Base-by-base conservation (phyloP, 2,888 invertebrate species). In the Zeuzera pyrina region DNA sequence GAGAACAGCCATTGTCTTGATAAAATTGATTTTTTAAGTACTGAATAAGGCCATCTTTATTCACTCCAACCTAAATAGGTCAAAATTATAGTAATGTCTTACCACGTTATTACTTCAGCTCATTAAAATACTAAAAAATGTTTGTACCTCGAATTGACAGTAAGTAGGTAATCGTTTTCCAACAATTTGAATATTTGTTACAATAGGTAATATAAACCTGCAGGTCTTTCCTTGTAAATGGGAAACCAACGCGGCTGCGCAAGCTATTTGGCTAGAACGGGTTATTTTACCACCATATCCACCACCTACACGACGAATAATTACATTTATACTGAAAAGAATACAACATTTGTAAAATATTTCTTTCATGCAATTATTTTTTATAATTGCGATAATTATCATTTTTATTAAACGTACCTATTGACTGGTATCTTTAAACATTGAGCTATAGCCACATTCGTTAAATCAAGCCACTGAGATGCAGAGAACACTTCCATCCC, bases 281-380 rank as follows among this genome's bases (percentile, higher is more conserved):
- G 87, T 85, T 38, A 91, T 86, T 70, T 89, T 88, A n/a, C 85
- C 64, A 12, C 93, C 89, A 59, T 89, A 86, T 8, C 69, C 86
- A 36, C 92, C 89, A 16, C 92, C 88, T 15, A 91, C 48, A 50
- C 91, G 65, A 37, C 87, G 79, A 1, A 90, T 87, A 12, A 83
- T 66, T 1, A 91, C 65, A 40, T 88, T 87, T 3, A 91, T 65
- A 28, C 90, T 89, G 49, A 35, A 69, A 70, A n/a, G n/a, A n/a
- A 26, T 14, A 2, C n/a, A n/a, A n/a, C n/a, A n/a, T n/a, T n/a
- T n/a, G n/a, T n/a, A n/a, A n/a, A n/a, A n/a, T 16, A 5, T 16
- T 19, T 7, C 19, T 19, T 19, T 19, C 19, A 19, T 7, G 5
- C 5, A 19, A 19, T 8, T 2, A 19, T 19, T 2, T 19, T 19